These are phyloP conservation scores for Thunnus albacares DNA, from an alignment of 2,797 vertebrate genomes.

Conservation along the genomic window DNA sequence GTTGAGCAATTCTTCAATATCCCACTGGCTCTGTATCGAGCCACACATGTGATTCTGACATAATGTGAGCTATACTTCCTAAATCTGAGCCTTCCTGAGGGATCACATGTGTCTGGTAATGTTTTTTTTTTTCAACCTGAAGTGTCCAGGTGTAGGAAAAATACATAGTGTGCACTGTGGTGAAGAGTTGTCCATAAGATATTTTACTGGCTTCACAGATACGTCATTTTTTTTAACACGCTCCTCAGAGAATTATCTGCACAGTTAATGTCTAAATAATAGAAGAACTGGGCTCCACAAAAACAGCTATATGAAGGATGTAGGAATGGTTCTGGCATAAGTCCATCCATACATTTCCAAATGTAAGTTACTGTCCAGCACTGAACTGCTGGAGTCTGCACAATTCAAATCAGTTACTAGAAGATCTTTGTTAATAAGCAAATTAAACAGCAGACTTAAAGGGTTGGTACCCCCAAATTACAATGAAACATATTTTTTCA, in stretches of 20 bases:
- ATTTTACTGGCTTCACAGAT: conserved; percentile 35
- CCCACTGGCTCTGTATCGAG: conserved; percentile 21
- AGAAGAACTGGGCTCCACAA: conserved; percentile 2
- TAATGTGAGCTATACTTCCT: conserved; percentile 29
- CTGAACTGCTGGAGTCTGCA: neutral
- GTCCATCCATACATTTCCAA: neutral
- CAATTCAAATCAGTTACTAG: neutral
- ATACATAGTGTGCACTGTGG: conserved; percentile 12
- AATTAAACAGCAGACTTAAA: neutral
- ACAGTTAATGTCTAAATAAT: conserved; percentile 34
- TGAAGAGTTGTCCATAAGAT: conserved; percentile 5
- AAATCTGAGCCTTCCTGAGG: conserved; percentile 36
- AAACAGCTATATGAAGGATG: conserved; percentile 22
- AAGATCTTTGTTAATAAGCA: neutral
- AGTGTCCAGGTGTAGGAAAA: conserved; percentile 19
- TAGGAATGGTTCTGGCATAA: neutral
- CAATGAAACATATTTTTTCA: neutral
- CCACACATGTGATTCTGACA: conserved; percentile 37
- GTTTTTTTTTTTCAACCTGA: conserved; percentile 23
- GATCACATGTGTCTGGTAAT: conserved; percentile 23
- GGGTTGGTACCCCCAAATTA: neutral
- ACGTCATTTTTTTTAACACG: conserved; percentile 32
- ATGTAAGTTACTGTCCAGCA: neutral
- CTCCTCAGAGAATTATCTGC: conserved; percentile 18
- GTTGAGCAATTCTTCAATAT: conserved; percentile 22